Evolutionary conservation across 2,888 invertebrate species (phyloP).

Genomic region (Phoronis australis): DNA sequence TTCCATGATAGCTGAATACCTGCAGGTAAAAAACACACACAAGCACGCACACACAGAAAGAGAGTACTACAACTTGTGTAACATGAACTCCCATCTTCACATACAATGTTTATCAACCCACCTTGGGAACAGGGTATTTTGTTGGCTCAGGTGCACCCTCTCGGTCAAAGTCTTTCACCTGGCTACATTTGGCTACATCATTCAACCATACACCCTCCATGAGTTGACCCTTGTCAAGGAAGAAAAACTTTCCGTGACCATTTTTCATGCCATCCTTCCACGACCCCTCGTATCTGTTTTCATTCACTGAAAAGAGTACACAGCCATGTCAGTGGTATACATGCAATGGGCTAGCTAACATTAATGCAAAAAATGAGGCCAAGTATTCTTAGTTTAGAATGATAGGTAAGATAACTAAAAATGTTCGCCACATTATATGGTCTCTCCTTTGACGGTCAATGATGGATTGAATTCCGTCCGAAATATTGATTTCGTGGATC

Average conservation of each 20-base stretch:
- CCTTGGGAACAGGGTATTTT: constrained; percentile 45
- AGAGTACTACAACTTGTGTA: too few species aligned
- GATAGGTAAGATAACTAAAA: background rate
- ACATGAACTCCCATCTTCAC: too few species aligned
- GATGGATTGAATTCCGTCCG: too few species aligned
- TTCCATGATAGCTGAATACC: too few species aligned
- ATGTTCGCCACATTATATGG: too few species aligned
- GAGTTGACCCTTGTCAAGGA: constrained; percentile 50
- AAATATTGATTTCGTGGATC: too few species aligned
- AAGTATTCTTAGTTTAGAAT: too few species aligned
- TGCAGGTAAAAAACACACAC: background rate
- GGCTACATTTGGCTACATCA: constrained; percentile 52
- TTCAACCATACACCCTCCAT: constrained; percentile 53
- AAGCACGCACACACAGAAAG: background rate
- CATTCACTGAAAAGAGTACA: constrained; percentile 37
- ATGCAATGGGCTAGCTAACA: background rate
- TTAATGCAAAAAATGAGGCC: too few species aligned
- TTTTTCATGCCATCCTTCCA: constrained; percentile 53
- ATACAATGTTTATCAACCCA: too few species aligned
- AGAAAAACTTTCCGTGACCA: constrained; percentile 52
- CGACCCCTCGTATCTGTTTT: constrained; percentile 53
- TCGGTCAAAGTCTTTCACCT: constrained; percentile 49
- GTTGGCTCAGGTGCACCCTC: constrained; percentile 48
- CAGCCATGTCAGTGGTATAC: background rate
- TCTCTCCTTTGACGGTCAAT: too few species aligned